A percentile compares a stretch with the other conserved stretches of the same genome.
phyloP scores from a whole-genome alignment of 2,797 vertebrate genomes.

The Spinus pinus region DNA sequence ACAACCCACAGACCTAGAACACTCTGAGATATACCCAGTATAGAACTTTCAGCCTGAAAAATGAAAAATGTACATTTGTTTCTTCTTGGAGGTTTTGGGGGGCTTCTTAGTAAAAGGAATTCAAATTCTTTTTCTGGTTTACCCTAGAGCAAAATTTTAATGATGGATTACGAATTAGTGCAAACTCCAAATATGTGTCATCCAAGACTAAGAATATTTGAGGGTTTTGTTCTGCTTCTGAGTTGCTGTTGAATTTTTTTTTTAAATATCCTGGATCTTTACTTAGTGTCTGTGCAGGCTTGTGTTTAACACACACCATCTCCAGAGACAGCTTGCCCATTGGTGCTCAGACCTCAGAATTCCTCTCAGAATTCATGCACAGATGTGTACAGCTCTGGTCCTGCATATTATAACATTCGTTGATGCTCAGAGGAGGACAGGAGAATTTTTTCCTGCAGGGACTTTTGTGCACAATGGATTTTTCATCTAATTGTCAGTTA shows the following conservation, averaged over 20 bases:
- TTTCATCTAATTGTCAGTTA: not conserved
- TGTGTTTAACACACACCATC: not conserved
- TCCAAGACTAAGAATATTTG: not conserved
- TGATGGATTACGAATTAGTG: not conserved
- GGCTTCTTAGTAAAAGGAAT: not conserved
- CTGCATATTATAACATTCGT: not conserved
- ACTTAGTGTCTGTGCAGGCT: not conserved
- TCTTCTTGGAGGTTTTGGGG: not conserved
- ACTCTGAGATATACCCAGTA: not conserved
- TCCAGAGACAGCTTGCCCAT: not conserved
- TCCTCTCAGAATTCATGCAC: not conserved
- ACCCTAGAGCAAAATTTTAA: not conserved
- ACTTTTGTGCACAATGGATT: not conserved
- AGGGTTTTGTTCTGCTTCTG: not conserved
- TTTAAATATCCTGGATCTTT: not conserved
- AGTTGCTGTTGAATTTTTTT: not conserved
- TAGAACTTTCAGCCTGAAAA: not conserved
- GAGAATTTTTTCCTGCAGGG: not conserved
- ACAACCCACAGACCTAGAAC: not conserved
- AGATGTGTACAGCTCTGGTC: not conserved
- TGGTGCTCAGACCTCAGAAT: not conserved
- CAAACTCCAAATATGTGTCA: not conserved
- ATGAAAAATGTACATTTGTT: not conserved
- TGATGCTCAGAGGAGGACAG: not conserved
- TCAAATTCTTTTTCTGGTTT: not conserved